Base-by-base conservation (phyloP, 2,888 invertebrate genomes). In the Leptinotarsa tumamoca region DNA sequence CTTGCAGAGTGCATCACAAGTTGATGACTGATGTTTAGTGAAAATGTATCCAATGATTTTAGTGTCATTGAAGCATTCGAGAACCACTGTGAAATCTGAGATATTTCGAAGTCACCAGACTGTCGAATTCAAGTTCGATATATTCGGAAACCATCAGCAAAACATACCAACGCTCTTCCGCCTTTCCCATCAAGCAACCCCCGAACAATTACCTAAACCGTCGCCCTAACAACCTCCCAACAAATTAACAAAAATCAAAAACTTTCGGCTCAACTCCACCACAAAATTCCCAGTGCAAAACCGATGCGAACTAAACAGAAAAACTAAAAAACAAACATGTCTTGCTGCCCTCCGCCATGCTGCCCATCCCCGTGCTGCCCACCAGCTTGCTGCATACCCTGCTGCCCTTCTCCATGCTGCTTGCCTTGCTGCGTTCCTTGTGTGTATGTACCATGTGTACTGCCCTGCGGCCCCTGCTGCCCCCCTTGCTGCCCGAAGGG, bases 351-450 rank as follows among this genome's bases (percentile, higher is more conserved):
- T 21, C 72, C 81, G n/a, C 71, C 79, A 63, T 82, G 82, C 76
- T 82, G 82, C 72, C 58, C 58, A 14, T 63, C 74, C 7, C 81
- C 83, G n/a, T 80, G 81, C 67, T 83, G 82, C 71, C 73, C 79
- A 43, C 79, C 77, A 49, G 58, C 79, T 2, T 83, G 82, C 71
- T 82, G 82, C 73, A 77, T 75, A 7, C 79, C 81, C 3, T 79
- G 80, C 71, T 81, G 79, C 52, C 71, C 74, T 27, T 76, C 80
- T 56, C 74, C 81, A 66, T 82, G 82, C 73, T 82, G 82, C 71
- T 71, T 76, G 51, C 81, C 83, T 5, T 80, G 82, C 72, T 82
- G 81, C 71, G 79, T 75, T 15, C 83, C 83, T 1, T 82, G 82
- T 54, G 81, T 81, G 43, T 82, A 80, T 73, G 81, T 81, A 43